A percentile compares a stretch with the other conserved stretches of the same genome.
These are phyloP conservation scores for Macrobrachium nipponense DNA, from an alignment of 1,140 invertebrate species.

Conservation along the genomic window DNA sequence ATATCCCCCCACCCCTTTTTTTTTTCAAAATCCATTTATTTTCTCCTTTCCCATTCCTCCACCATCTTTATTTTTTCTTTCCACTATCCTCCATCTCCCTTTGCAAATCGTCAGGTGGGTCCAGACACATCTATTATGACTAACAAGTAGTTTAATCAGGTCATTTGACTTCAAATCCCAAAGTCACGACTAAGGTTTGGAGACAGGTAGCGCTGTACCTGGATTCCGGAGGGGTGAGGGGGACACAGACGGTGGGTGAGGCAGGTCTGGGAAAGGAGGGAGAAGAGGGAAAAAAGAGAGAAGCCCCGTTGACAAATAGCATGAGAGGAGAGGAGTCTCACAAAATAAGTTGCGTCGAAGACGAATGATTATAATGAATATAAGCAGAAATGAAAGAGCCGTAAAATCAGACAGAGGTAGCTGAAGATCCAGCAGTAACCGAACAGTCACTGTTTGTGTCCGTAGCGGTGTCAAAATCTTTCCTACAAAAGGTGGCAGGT, in stretches of 20 bases:
- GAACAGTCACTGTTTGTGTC: too few relatives aligned
- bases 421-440: too few relatives aligned
- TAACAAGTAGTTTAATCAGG: constrained; percentile 39
- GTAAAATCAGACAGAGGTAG: too few relatives aligned
- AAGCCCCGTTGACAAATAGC: neutral
- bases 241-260: neutral
- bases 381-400: too few relatives aligned
- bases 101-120: neutral
- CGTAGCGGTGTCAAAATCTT: too few relatives aligned
- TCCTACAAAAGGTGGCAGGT: too few relatives aligned
- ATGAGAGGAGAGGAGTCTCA: neutral
- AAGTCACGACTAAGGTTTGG: constrained; percentile 8
- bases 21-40: neutral
- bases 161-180: neutral
- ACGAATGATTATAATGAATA: too few relatives aligned
- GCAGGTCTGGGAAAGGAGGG: neutral
- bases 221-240: neutral
- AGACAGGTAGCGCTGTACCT: neutral
- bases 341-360: neutral
- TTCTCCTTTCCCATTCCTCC: neutral
- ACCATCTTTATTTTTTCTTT: neutral
- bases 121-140: neutral
- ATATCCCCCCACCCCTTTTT: too few relatives aligned
- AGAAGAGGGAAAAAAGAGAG: neutral
- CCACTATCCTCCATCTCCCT: neutral